phyloP scores from a whole-genome alignment of 2,888 invertebrate genomes.

The Lottia scabra region DNA sequence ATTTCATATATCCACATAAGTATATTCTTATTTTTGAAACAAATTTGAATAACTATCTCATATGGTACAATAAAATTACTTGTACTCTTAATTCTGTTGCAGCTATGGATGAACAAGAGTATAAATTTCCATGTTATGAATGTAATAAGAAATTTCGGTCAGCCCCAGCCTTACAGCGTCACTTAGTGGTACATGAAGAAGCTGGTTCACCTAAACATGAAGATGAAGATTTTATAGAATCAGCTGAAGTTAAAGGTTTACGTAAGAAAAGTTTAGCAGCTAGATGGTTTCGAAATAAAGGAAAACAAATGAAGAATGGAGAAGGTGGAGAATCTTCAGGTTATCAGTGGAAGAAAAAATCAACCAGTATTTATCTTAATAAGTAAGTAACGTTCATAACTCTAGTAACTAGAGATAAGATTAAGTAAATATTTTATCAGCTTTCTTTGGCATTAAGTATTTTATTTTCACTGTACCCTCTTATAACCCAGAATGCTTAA shows the following conservation, averaged over 20 bases:
- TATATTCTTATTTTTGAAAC: too few relatives aligned
- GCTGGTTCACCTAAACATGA: slow-evolving; percentile 17
- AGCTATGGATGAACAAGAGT: slow-evolving; percentile 56
- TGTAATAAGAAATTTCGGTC: slow-evolving; percentile 74
- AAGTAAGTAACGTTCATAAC: slow-evolving; percentile 47
- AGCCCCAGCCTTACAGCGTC: slow-evolving; percentile 75
- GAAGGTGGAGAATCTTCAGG: slow-evolving; percentile 24
- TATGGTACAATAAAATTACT: slow-evolving; percentile 5
- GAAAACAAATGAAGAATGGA: slow-evolving; percentile 21
- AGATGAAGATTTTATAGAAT: slow-evolving; percentile 20
- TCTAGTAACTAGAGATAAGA: too few relatives aligned
- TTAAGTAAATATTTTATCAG: too few relatives aligned
- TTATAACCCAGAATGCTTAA: too few relatives aligned
- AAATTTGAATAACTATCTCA: too few relatives aligned
- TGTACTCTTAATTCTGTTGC: slow-evolving; percentile 29
- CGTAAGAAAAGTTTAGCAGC: slow-evolving; percentile 8
- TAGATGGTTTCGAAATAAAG: slow-evolving; percentile 17
- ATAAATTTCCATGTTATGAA: slow-evolving; percentile 77
- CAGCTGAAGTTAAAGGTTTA: slow-evolving; percentile 7
- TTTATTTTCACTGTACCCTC: too few relatives aligned
- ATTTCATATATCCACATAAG: too few relatives aligned
- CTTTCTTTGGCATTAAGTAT: too few relatives aligned
- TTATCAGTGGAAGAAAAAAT: slow-evolving; percentile 66
- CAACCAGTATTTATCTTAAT: slow-evolving; percentile 64
- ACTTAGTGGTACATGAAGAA: slow-evolving; percentile 70